Conservation (phyloP, 2,888 invertebrate genomes). For the Dioctria linearis region DNA sequence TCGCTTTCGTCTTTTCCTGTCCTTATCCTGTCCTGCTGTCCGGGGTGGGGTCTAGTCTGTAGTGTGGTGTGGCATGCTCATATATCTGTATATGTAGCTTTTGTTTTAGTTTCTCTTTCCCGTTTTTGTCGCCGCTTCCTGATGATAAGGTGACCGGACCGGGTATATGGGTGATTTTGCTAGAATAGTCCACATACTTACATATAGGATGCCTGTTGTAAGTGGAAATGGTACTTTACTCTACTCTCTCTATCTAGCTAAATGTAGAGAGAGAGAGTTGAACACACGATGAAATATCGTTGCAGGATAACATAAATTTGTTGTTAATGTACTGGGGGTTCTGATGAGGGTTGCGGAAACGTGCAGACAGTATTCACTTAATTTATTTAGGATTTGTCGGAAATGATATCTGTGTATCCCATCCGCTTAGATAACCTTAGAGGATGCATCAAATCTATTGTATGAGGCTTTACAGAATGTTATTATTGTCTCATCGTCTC, state of each 20-base stretch:
- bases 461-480: not conserved
- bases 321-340: constrained; percentile 58
- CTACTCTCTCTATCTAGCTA: not conserved
- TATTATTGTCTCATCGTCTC: too few relatives aligned
- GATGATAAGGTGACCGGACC: constrained; percentile 11
- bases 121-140: too few relatives aligned
- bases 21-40: too few relatives aligned
- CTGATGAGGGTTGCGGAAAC: constrained; percentile 53
- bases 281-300: constrained; percentile 57
- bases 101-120: constrained; percentile 9
- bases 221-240: constrained; percentile 56
- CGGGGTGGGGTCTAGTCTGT: too few relatives aligned
- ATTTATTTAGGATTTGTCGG: constrained; percentile 59
- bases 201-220: constrained; percentile 28
- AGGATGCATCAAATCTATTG: constrained; percentile 54
- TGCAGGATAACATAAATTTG: constrained; percentile 60
- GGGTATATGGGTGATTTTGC: constrained; percentile 29
- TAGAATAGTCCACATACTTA: too few relatives aligned
- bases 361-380: constrained; percentile 59
- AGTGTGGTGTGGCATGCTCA: not conserved
- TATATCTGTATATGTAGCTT: constrained; percentile 36
- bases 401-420: constrained; percentile 55
- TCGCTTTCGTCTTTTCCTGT: constrained; percentile 31
- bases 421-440: constrained; percentile 51
- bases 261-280: constrained; percentile 6